Evolutionary conservation across 1,140 invertebrate genomes (phyloP), one percentile per base, ranked within the genome.

Genomic region (Rhynchophorus ferrugineus): DNA sequence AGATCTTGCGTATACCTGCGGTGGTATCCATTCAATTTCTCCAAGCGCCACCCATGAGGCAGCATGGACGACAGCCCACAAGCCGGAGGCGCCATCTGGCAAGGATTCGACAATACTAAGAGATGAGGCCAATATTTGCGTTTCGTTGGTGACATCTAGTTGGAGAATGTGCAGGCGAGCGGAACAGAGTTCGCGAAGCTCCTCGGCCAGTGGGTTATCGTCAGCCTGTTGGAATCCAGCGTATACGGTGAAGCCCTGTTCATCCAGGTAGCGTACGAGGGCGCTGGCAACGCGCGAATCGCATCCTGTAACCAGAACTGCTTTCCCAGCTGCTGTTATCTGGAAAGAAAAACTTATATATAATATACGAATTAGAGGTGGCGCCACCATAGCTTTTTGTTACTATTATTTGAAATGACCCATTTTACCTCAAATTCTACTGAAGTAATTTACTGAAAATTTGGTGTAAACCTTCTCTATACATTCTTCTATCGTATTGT

Each of bases 51-150:
- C 83, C 79, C 89, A 89, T 18, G 88, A 86, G 44, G 89, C 88
- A 61, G 90, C 89, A 72, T 95, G 91, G 5, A 95, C 83, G 29
- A 95, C 72, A 9, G 87, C 89, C 90, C 90, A 95, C 24, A 95
- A 74, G 57, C 84, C 84, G 58, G 82, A 78, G 33, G 84, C 80
- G 67, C 80, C 83, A 70, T 85, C 80, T 51, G 85, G 85, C 47
- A 89, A 70, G 65, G 87, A 80, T 65, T 85, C 81, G 24, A 84
- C 80, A 49, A 88, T 80, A 65, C 84, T 87, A 48, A 85, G 69
- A 17, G 82, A 83, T 11, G 83, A 82, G 36, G 83, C 80, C 47
- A 85, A 76, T 61, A 88, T 84, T 73, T 86, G 78, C 44, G 76
- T 78, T 69, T 89, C 85, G 14, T 78, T 85, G 1, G 83, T 83